Conservation (phyloP, 2,797 vertebrate species). For the Amniataba percoides region DNA sequence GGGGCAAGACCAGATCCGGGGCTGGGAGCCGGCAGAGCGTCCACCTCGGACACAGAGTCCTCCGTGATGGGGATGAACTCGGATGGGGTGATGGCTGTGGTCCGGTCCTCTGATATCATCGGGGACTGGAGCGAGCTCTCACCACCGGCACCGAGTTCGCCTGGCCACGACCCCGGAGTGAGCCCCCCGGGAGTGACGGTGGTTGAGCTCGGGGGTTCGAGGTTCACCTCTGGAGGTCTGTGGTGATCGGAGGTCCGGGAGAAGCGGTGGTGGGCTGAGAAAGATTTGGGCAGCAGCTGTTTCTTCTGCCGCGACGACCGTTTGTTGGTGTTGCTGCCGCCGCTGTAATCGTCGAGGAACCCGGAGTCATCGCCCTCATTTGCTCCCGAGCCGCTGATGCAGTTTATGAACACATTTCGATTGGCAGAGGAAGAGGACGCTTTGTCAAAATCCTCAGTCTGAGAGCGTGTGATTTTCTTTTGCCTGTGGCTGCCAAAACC, state of each 20-base stretch:
- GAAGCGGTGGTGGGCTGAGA: constrained; percentile 94
- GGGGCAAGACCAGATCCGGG: constrained; percentile 67
- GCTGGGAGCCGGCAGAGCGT: constrained; percentile 88
- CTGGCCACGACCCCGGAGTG: constrained; percentile 86
- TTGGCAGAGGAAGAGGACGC: constrained; percentile 84
- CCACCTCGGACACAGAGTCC: constrained; percentile 94
- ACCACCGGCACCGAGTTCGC: constrained; percentile 80
- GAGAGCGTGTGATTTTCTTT: constrained; percentile 95
- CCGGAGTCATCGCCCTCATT: constrained; percentile 97
- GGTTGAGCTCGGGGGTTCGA: constrained; percentile 77
- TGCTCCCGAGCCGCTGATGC: constrained; percentile 93
- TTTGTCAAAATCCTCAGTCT: constrained; percentile 95
- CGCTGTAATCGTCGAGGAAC: constrained; percentile 91
- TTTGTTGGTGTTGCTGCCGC: constrained; percentile 77
- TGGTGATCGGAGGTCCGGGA: constrained; percentile 87
- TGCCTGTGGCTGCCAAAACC: constrained; percentile 90
- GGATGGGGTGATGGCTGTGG: constrained; percentile 94
- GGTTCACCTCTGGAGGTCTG: constrained; percentile 78
- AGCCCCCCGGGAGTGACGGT: constrained; percentile 65
- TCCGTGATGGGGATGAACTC: constrained; percentile 94
- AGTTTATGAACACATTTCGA: constrained; percentile 97
- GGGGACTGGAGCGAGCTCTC: constrained; percentile 94
- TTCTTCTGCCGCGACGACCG: constrained; percentile 89
- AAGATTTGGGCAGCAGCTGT: constrained; percentile 94
- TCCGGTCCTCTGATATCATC: constrained; percentile 93